These are phyloP conservation scores for Pangasius larnaudii DNA, from an alignment of 2,797 vertebrate species.

Conservation along the genomic window DNA sequence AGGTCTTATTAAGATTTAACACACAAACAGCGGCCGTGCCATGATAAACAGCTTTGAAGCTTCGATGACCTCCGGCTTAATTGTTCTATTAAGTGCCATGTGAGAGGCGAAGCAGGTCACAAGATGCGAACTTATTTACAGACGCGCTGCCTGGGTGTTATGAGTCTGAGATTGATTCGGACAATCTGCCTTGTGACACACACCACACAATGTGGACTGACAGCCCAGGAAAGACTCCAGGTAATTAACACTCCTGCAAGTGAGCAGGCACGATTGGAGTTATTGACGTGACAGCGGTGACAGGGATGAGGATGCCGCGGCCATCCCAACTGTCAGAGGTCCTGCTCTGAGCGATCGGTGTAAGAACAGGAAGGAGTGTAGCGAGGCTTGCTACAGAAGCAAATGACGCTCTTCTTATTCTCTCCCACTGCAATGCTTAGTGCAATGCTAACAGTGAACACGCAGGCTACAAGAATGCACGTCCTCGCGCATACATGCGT, in stretches of 20 bases:
- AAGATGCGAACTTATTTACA: background rate
- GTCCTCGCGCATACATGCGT: conserved; percentile 9
- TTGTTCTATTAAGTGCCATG: background rate
- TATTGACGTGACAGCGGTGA: conserved; percentile 19
- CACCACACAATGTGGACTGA: background rate
- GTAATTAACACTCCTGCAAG: conserved; percentile 33
- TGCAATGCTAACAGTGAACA: background rate
- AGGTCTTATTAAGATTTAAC: background rate
- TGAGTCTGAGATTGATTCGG: background rate
- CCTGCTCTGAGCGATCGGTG: background rate
- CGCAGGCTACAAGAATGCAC: background rate
- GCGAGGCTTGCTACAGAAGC: background rate
- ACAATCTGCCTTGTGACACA: background rate
- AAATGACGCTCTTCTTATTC: background rate
- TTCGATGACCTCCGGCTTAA: background rate
- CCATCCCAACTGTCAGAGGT: background rate
- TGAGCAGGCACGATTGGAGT: conserved; percentile 21
- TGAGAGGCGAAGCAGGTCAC: background rate
- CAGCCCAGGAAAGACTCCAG: background rate
- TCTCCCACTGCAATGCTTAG: background rate
- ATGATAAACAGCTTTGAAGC: background rate
- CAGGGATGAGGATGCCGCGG: background rate
- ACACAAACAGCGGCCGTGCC: background rate
- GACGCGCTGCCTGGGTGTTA: background rate
- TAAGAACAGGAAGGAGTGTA: background rate